A percentile compares a stretch with the other conserved stretches of the same genome.
phyloP scores from a whole-genome alignment of 2,797 vertebrate genomes.

The Tapera naevia region DNA sequence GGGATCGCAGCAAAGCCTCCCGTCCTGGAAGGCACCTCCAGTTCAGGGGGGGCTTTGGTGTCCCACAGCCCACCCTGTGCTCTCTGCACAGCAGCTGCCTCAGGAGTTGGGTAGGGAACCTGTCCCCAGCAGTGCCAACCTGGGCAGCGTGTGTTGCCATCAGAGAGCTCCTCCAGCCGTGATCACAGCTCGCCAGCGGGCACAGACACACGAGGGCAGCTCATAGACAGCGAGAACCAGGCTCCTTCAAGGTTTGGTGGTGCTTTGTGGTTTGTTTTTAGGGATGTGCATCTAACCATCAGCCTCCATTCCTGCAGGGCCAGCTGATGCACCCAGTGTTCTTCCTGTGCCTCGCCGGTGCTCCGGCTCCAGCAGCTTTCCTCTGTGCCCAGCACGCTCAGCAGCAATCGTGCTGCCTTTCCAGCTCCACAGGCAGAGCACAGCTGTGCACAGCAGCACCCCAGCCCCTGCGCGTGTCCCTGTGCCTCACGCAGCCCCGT shows the following conservation, averaged over 20 bases:
- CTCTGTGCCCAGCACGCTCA: no score
- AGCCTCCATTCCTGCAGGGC: not conserved
- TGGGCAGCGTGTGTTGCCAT: accelerated
- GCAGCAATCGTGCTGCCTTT: not conserved
- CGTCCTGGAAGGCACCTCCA: no score
- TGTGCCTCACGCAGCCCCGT: not conserved
- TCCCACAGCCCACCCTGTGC: no score
- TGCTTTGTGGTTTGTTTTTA: not conserved
- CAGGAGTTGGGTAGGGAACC: no score
- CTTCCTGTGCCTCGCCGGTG: not conserved
- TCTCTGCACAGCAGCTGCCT: no score
- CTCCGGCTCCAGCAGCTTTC: not conserved
- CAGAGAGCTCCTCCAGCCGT: no score
- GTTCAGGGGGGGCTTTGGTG: no score
- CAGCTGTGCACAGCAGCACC: not conserved
- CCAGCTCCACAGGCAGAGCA: not conserved
- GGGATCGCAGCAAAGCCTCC: no score
- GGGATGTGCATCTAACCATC: not conserved
- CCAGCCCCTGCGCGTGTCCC: accelerated
- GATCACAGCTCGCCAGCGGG: not conserved
- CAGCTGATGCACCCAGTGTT: not conserved
- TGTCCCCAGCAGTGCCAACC: no score
- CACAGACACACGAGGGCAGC: not conserved
- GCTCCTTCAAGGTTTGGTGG: not conserved
- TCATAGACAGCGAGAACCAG: accelerated